Conservation (phyloP, 2,888 invertebrate genomes). For the Macrosiphum euphorbiae region DNA sequence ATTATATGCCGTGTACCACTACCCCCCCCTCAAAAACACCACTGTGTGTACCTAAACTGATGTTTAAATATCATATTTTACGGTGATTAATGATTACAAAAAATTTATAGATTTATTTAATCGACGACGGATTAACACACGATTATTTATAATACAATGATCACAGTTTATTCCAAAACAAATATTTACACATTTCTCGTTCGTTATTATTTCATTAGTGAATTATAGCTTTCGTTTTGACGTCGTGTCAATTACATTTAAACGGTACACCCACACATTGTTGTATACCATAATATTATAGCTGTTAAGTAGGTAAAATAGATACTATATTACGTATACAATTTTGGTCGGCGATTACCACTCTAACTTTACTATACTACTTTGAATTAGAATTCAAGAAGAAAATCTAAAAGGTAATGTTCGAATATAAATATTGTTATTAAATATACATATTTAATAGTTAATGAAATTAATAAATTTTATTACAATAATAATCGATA, state of each 20-base stretch:
- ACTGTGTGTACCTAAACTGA: background rate
- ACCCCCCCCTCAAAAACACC: background rate
- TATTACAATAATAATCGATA: background rate
- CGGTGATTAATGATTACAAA: background rate
- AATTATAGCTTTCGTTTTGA: background rate
- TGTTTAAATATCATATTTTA: background rate
- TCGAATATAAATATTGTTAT: background rate
- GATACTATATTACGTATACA: too few species aligned
- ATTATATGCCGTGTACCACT: background rate
- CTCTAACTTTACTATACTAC: background rate
- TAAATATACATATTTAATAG: background rate
- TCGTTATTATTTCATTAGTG: background rate
- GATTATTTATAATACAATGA: background rate
- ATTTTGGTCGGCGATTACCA: background rate
- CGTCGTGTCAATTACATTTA: background rate
- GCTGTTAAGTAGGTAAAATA: background rate
- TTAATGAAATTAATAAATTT: too few species aligned
- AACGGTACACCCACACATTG: background rate
- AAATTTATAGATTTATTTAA: background rate
- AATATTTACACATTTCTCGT: background rate
- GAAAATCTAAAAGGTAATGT: background rate
- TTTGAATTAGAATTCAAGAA: background rate
- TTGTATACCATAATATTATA: background rate
- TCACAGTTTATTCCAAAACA: background rate
- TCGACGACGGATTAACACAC: background rate